Conservation (phyloP, 2,888 invertebrate genomes). For the Vesta saturnalis region DNA sequence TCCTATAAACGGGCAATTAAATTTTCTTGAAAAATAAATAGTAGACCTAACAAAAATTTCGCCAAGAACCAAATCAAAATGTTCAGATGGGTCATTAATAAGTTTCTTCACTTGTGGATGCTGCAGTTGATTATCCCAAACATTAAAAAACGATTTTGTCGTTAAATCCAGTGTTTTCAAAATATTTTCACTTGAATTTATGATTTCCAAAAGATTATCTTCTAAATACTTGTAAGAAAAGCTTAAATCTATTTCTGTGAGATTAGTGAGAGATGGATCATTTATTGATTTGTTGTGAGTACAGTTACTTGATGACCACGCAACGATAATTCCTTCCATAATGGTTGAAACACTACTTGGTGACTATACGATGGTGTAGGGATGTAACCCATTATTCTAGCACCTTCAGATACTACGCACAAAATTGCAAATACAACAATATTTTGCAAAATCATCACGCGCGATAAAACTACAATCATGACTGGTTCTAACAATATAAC, state of each 20-base stretch:
- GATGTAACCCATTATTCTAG: conserved; percentile 61
- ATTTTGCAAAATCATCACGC: too few species aligned
- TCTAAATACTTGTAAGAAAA: conserved; percentile 50
- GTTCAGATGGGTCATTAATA: conserved; percentile 55
- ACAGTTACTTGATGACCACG: too few species aligned
- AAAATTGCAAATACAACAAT: too few species aligned
- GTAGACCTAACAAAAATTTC: conserved; percentile 65
- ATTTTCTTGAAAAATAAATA: too few species aligned
- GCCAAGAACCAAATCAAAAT: conserved; percentile 68
- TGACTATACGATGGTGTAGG: conserved; percentile 64
- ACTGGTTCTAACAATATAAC: too few species aligned
- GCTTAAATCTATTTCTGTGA: conserved; percentile 60
- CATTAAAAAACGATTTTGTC: neutral
- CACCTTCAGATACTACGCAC: too few species aligned
- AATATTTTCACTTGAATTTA: neutral
- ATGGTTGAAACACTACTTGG: too few species aligned
- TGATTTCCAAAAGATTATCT: neutral
- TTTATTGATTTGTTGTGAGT: conserved; percentile 60
- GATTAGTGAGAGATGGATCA: conserved; percentile 55
- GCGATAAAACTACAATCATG: too few species aligned
- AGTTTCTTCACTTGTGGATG: conserved; percentile 51
- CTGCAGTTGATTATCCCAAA: conserved; percentile 25
- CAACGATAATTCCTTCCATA: too few species aligned
- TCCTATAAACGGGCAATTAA: too few species aligned
- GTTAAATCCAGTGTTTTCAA: conserved; percentile 24